Evolutionary conservation across 2,797 vertebrate genomes (phyloP), one percentile per base, ranked within the genome.

Genomic region (Rhincodon typus): DNA sequence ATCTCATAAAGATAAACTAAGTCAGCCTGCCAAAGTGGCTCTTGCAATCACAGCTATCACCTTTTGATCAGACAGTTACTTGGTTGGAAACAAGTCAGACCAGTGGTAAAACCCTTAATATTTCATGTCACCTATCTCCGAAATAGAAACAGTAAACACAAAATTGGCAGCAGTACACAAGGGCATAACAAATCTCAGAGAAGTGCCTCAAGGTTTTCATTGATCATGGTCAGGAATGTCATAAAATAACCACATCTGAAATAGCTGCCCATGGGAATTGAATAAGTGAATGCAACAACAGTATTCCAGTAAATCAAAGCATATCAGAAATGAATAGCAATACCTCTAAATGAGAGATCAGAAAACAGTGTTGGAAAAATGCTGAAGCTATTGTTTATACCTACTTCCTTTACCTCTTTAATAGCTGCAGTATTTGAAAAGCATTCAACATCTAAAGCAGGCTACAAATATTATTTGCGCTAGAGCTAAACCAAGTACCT

Each of bases 131-230:
- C 66, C 90, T 42, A 25, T n/a, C 38, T 93, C n/a, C n/a, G 42
- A 57, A 88, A 57, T 15, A 25, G 23, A 69, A 69, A 67, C 66
- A 42, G 62, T 93, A 66, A 42, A 93, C 69, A 69, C 62, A 38
- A 69, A 67, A 42, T 93, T 93, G 90, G 7, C 90, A 93, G 90
- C 62, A 93, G 90, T 93, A 93, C 38, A 69, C 62, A 66, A 21
- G 53, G 87, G 53, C 27, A 27, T 62, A 90, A 90, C 87, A 90
- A 90, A 91, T 67, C 90, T 69, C 90, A 23, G 34, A 69, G 62
- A n/a, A 42, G 38, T 93, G 90, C 90, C 62, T 42, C 62, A 69
- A 66, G 90, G 23, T 38, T 8, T 93, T 69, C n/a, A 69, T 38
- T 67, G 90, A 69, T 93, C n/a, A 42, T 93, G 90, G n/a, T 93